phyloP scores from a whole-genome alignment of 2,888 invertebrate genomes.

The Amiota mariae region DNA sequence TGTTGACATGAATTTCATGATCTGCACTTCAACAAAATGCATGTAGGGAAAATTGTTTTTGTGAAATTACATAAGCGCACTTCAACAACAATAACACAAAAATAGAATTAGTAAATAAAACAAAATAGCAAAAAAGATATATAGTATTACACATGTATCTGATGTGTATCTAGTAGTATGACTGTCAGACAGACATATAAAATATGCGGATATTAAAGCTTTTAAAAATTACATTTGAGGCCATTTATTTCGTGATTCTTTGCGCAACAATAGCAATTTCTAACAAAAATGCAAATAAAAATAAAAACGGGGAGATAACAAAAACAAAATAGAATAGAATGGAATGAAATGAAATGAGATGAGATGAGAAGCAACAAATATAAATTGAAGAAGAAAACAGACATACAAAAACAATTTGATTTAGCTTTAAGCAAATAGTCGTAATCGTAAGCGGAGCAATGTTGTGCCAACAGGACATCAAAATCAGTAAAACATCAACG shows the following conservation, averaged over 20 bases:
- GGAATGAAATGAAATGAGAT: background rate
- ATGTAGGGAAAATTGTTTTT: background rate
- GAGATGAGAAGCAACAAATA: background rate
- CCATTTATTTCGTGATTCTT: constrained; percentile 52
- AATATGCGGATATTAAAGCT: constrained; percentile 56
- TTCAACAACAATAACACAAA: too few species aligned
- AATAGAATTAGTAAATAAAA: background rate
- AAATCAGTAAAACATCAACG: constrained; percentile 47
- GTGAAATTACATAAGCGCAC: background rate
- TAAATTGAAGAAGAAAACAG: constrained; percentile 45
- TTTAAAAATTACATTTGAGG: constrained; percentile 60
- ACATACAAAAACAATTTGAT: constrained; percentile 56
- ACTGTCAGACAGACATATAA: constrained; percentile 39
- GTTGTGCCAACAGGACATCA: constrained; percentile 47
- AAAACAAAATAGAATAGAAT: constrained; percentile 3
- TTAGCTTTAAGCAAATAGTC: constrained; percentile 60
- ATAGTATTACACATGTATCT: background rate
- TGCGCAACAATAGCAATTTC: constrained; percentile 18
- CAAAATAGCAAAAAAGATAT: background rate
- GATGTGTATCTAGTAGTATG: background rate
- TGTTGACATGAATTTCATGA: constrained; percentile 23
- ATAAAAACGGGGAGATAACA: constrained; percentile 21
- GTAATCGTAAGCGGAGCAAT: constrained; percentile 52
- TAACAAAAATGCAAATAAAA: constrained; percentile 12
- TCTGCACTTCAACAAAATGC: constrained; percentile 6